Evolutionary conservation across 2,113 vertebrate species (phyloP), one percentile per base, ranked within the genome.

Genomic region (Sinosuthora webbiana): DNA sequence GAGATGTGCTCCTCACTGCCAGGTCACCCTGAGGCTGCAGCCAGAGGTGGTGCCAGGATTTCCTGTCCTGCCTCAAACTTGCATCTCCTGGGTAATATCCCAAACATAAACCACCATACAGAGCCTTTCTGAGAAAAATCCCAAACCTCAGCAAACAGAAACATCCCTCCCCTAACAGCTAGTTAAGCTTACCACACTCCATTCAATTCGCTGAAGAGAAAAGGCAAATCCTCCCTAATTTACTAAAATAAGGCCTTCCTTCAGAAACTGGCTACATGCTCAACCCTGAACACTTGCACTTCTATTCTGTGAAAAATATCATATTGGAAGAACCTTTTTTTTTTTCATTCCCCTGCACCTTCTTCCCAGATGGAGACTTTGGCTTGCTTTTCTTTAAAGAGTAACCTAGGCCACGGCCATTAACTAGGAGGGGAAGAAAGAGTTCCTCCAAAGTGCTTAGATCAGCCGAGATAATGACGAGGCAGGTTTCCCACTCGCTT

Each of bases 51-150:
- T 52, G 73, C 27, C 68, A 75, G 52, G 7, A 60, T 28, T 15
- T 52, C 65, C 71, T 62, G 35, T 21, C 56, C 69, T 71, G 37
- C n/a, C 55, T 30, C 15, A 60, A 44, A 65, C 33, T n/a, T 55
- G 35, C 41, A 78, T 9, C 52, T 21, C 52, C 74, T 11, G n/a
- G 64, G 44, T 35, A 30, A 44, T 0, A 10, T 0, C 1, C 33
- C 25, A 6, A 37, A 31, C 21, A 74, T 14, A 47, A 55, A 27
- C 25, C 31, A 35, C 6, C 24, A 25, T n/a, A 24, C 1, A 19
- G 2, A 59, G 33, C 18, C 70, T 12, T 69, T 13, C 42, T 6
- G 15, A 15, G 47, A 33, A 57, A 55, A 37, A 23, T 0, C 14
- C 30, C 35, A 13, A 70, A 70, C 7, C 6, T 4, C 31, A 39